These are phyloP conservation scores for Catamblyrhynchus diadema DNA, from an alignment of 2,797 vertebrate species.

Conservation along the genomic window DNA sequence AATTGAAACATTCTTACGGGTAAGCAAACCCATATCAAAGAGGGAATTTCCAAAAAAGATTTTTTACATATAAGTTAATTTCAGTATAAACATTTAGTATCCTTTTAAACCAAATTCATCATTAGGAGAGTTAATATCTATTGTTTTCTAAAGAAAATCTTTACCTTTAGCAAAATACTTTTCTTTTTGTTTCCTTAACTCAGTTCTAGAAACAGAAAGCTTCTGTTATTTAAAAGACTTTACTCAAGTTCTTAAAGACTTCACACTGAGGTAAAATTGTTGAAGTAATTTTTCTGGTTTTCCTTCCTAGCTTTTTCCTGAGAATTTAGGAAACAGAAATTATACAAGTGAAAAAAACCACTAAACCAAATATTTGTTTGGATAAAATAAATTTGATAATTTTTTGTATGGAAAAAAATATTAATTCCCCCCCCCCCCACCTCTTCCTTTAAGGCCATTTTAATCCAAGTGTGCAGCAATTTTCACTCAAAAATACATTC, in stretches of 20 bases:
- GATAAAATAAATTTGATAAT: not conserved
- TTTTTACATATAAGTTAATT: not conserved
- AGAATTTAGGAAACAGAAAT: not conserved
- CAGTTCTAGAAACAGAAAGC: not conserved
- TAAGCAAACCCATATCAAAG: not conserved
- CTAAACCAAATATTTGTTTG: not conserved
- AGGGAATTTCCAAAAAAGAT: not conserved
- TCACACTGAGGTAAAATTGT: not conserved
- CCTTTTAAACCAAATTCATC: not conserved
- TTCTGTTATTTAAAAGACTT: not conserved
- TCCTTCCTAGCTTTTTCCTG: not conserved
- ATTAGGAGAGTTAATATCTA: not conserved
- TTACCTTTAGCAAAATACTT: not conserved
- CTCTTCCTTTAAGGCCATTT: not conserved
- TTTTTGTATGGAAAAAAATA: not conserved
- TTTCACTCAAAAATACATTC: not conserved
- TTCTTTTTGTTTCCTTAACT: not conserved
- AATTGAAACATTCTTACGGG: not conserved
- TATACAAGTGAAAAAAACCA: not conserved
- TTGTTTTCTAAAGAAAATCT: not conserved
- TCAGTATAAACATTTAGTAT: not conserved
- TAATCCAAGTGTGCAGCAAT: not conserved
- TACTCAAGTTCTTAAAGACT: not conserved
- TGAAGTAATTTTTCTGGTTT: not conserved
- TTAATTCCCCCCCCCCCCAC: rapidly evolving